phyloP scores from a whole-genome alignment of 2,888 invertebrate species.

The Kuschelorhynchus macadamiae region DNA sequence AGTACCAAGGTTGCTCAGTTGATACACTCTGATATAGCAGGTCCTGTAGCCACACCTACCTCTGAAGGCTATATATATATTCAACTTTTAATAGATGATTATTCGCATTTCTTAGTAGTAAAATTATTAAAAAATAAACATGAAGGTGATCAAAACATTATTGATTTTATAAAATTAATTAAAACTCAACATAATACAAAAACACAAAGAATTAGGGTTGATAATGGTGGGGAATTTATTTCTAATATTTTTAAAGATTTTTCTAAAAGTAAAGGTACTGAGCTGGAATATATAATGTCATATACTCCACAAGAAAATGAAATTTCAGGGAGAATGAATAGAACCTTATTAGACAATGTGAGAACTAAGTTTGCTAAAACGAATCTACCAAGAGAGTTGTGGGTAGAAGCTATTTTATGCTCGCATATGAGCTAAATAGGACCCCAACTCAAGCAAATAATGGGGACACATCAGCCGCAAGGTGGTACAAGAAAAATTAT shows the following conservation, averaged over 20 bases:
- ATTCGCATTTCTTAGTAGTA: conserved; percentile 17
- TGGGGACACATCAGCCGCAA: conserved; percentile 45
- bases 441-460: conserved; percentile 43
- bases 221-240: no score
- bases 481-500: conserved; percentile 51
- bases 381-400: conserved; percentile 30
- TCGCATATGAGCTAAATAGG: conserved; percentile 54
- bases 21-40: conserved; percentile 5
- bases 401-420: conserved; percentile 54
- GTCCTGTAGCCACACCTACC: conserved; percentile 1
- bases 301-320: no score
- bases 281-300: no score
- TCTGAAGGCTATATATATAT: conserved; percentile 13
- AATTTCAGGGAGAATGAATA: no score
- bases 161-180: conserved; percentile 27
- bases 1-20: conserved; percentile 8
- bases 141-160: conserved; percentile 18
- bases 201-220: background rate
- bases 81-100: conserved; percentile 25
- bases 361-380: conserved; percentile 50
- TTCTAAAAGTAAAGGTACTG: no score
- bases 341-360: conserved; percentile 52
- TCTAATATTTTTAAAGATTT: no score
- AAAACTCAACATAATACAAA: conserved; percentile 5
- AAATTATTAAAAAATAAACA: conserved; percentile 22